Evolutionary conservation across 2,888 invertebrate genomes (phyloP).

Genomic region (Blastobasis adustella): DNA sequence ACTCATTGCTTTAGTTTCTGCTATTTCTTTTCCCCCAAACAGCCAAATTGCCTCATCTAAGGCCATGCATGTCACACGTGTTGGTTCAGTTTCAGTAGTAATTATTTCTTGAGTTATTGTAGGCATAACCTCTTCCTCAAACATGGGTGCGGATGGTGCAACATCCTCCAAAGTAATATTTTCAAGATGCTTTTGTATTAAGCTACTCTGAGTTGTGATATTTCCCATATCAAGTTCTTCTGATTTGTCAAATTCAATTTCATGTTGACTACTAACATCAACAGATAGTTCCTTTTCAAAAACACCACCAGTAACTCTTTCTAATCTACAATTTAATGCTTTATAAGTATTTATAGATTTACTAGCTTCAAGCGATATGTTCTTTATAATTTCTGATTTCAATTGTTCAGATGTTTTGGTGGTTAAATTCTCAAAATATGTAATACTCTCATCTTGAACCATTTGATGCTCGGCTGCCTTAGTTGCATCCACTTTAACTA

Average conservation of each 20-base stretch:
- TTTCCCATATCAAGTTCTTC: neutral
- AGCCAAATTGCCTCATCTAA: constrained; percentile 48
- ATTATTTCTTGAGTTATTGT: constrained; percentile 12
- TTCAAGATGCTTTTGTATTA: neutral
- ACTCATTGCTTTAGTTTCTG: constrained; percentile 47
- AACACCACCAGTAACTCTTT: constrained; percentile 16
- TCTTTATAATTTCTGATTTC: neutral
- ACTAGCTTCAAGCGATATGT: constrained; percentile 2
- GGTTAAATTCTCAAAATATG: too few relatives aligned
- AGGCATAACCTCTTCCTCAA: constrained; percentile 25
- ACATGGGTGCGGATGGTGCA: constrained; percentile 52
- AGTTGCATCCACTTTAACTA: too few relatives aligned
- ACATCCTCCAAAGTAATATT: constrained; percentile 11
- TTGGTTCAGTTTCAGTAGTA: constrained; percentile 18
- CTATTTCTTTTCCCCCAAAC: constrained; percentile 51
- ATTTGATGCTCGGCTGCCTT: too few relatives aligned
- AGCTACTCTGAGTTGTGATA: neutral
- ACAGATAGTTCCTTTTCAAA: too few relatives aligned
- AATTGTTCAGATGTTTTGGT: too few relatives aligned
- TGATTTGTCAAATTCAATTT: neutral
- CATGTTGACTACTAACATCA: too few relatives aligned
- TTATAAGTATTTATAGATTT: constrained; percentile 16
- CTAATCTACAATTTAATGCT: constrained; percentile 26
- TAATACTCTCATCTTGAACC: too few relatives aligned
- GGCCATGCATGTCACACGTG: constrained; percentile 39